Base-by-base conservation (phyloP, 2,888 invertebrate genomes). In the Noctuana brunneofusca region DNA sequence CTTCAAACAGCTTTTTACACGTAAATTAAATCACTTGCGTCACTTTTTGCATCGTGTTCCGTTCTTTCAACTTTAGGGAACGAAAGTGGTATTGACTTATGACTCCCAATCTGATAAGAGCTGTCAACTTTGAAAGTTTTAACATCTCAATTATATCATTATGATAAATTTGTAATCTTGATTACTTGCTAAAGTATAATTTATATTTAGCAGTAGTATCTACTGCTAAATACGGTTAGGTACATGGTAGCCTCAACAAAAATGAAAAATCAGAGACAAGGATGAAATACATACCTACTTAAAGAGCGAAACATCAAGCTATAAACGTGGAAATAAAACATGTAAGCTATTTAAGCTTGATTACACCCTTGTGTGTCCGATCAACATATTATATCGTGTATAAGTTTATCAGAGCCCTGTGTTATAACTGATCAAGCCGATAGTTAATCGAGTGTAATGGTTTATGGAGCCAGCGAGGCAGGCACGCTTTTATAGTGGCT, bases 381-480 rank as follows among this genome's bases (percentile, higher is more conserved):
- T 32, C 30, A 57, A 12, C 48, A 46, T n/a, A n/a, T 22, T 9
- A 22, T 18, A 52, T 35, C 48, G 35, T 35, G 48, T 57, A 49
- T 32, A 48, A 32, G 56, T 46, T 24, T 20, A 56, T 22, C 46
- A 27, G 35, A 32, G 16, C 20, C 43, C 27, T 16, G 38, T 43
- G 30, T 14, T 22, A 56, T 46, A 55, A 46, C 30, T 27, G 46
- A 56, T 46, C 32, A 41, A 41, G 50, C 50, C 52, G 50, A 58
- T 58, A 41, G 38, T 30, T 58, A 58, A 58, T 30, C 38, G 41
- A 41, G 58, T 52, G 52, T 58, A 24, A 58, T 41, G 27, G 58
- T 35, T 41, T 11, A 30, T 32, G 54, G 41, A 41, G 14, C 16
- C 16, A 24, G 18, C 22, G 58, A 52, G 52, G 50, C 58, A 52